phyloP scores from a whole-genome alignment of 2,113 vertebrate genomes.

The Gnathochromis pfefferi region DNA sequence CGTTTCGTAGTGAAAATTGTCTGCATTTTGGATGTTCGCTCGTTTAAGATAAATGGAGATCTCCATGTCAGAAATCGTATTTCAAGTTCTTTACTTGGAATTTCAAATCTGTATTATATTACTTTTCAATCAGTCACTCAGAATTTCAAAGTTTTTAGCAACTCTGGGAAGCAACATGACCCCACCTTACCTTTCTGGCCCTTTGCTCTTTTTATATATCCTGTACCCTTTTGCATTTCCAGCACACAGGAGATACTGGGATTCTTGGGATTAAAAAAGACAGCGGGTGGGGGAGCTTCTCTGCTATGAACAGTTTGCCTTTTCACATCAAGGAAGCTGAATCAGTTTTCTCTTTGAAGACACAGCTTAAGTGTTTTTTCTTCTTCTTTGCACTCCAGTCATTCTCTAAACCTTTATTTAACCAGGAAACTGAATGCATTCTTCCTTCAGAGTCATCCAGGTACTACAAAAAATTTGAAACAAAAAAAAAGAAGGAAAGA shows the following conservation, averaged over 20 bases:
- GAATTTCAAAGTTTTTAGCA: neutral
- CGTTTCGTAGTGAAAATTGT: neutral
- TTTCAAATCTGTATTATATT: neutral
- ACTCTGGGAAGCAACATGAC: neutral
- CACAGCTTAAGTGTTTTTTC: neutral
- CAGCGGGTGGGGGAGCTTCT: neutral
- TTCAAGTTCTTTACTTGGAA: neutral
- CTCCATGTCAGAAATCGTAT: neutral
- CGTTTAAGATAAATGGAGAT: neutral
- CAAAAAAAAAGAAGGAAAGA: rapidly evolving
- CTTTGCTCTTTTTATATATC: neutral
- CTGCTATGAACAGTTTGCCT: neutral
- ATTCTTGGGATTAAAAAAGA: slow-evolving; percentile 14
- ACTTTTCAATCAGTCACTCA: neutral
- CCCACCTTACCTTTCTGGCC: neutral
- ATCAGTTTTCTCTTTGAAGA: slow-evolving; percentile 12
- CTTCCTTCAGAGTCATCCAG: neutral
- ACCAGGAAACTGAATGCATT: neutral
- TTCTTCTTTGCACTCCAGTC: neutral
- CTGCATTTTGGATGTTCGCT: neutral
- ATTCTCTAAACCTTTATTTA: neutral
- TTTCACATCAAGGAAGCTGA: neutral
- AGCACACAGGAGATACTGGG: neutral
- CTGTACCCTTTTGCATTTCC: neutral
- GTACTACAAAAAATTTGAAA: neutral